Conservation (phyloP, 1,140 invertebrate species). For the Globodera rostochiensis region DNA sequence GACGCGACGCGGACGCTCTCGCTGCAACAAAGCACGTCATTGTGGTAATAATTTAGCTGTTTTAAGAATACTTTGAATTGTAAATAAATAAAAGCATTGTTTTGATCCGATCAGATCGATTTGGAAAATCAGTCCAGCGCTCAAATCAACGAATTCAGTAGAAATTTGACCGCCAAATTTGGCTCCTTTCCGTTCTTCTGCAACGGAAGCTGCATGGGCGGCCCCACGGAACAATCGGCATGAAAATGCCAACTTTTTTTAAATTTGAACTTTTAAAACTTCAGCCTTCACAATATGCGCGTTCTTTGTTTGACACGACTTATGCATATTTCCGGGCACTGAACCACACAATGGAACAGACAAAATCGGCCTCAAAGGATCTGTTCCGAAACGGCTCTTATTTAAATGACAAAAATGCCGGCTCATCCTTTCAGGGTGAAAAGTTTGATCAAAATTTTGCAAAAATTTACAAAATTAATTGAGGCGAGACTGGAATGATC, state of each 20-base stretch:
- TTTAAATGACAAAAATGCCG: slow-evolving; percentile 23
- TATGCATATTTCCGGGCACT: slow-evolving; percentile 42
- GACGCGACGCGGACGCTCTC: slow-evolving; percentile 41
- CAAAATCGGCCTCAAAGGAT: slow-evolving; percentile 1
- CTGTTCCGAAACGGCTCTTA: slow-evolving; percentile 24
- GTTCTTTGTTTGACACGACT: slow-evolving; percentile 40
- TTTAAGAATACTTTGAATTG: not conserved
- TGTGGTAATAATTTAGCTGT: slow-evolving; percentile 29
- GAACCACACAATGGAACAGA: slow-evolving; percentile 37
- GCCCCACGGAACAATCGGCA: slow-evolving; percentile 22
- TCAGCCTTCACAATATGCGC: slow-evolving; percentile 42
- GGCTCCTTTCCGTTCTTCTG: slow-evolving; percentile 46
- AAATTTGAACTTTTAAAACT: not conserved
- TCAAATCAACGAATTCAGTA: slow-evolving; percentile 36
- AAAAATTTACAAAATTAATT: slow-evolving; percentile 20
- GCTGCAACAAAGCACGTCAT: slow-evolving; percentile 28
- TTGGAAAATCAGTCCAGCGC: slow-evolving; percentile 28
- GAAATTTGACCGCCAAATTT: slow-evolving; percentile 30
- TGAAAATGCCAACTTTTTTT: not conserved
- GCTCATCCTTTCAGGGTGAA: slow-evolving; percentile 15
- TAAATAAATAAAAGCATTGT: not conserved
- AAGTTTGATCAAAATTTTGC: not conserved
- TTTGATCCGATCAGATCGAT: slow-evolving; percentile 35
- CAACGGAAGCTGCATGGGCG: slow-evolving; percentile 40
- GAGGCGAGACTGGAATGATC: slow-evolving; percentile 44